Conservation (phyloP, 2,888 invertebrate species). For the Mythimna vitellina region DNA sequence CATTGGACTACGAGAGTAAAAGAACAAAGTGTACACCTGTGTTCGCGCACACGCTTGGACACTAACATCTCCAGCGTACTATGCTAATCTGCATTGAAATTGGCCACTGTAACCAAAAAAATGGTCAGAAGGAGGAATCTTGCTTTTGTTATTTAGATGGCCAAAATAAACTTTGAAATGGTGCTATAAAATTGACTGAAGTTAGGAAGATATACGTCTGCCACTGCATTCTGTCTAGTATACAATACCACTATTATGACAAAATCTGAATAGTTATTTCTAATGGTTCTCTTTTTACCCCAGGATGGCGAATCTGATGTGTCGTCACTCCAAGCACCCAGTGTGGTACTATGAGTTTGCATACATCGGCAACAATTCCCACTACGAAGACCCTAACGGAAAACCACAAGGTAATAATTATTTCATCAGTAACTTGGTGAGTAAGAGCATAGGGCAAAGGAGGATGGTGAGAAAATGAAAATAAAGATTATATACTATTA, state of each 20-base stretch:
- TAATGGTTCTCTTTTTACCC: neutral
- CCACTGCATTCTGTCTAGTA: neutral
- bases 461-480: neutral
- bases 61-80: too few species aligned
- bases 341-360: conserved; percentile 93
- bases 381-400: conserved; percentile 88
- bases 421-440: too few species aligned
- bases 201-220: neutral
- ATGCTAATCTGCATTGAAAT: too few species aligned
- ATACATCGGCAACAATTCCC: conserved; percentile 91
- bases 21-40: too few species aligned
- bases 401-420: conserved; percentile 85
- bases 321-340: conserved; percentile 88
- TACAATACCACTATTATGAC: neutral
- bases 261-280: too few species aligned
- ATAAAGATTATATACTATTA: neutral
- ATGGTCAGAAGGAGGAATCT: too few species aligned
- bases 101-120: too few species aligned
- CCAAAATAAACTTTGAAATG: neutral
- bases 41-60: too few species aligned
- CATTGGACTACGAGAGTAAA: too few species aligned
- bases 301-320: conserved; percentile 91
- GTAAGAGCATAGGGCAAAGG: neutral
- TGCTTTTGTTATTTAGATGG: neutral
- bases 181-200: neutral